Base-by-base conservation (phyloP, 2,113 vertebrate species). In the Gracilinanus agilis region DNA sequence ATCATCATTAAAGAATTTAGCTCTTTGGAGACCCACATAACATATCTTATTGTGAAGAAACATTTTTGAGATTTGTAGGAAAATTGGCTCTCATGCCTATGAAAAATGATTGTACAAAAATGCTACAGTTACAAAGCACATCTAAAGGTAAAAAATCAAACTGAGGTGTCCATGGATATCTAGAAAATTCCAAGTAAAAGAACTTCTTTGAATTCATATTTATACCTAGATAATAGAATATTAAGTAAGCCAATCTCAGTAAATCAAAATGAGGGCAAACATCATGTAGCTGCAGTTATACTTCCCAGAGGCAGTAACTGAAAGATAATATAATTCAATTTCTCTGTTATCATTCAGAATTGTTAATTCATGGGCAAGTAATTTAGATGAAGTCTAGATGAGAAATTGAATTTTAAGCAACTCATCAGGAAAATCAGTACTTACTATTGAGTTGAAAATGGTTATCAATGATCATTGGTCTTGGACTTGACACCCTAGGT, bases 331-430 rank as follows among this genome's bases (percentile, higher is more conserved):
- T 90, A 96, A 96, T 96, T 94, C 96, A 88, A 90, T 94, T 92
- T 97, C 97, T 97, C 94, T 93, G 94, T 98, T 97, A 97, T 94
- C 95, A 97, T 96, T 97, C 96, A 92, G 89, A 95, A 94, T 96
- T 97, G 95, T 97, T 98, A 97, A 98, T 97, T 97, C 96, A 91
- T 90, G 53, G 97, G 94, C 23, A 54, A 97, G 97, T 94, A 91
- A 96, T 97, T 98, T 90, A 95, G 97, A 93, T 95, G 97, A 97
- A 97, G 97, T 98, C 97, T 95, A 93, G 96, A 97, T 97, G 97
- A 97, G 96, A 96, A 98, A 97, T 44, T 95, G 97, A 96, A 95
- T 96, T 98, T 96, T 95, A 97, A 93, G 96, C 96, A 96, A 98
- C 94, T 94, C 97, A 97, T 97, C 96, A 96, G 97, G 97, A 97